These are phyloP conservation scores for Stenotaenia linearis DNA, from an alignment of 2,888 invertebrate genomes.

Conservation along the genomic window DNA sequence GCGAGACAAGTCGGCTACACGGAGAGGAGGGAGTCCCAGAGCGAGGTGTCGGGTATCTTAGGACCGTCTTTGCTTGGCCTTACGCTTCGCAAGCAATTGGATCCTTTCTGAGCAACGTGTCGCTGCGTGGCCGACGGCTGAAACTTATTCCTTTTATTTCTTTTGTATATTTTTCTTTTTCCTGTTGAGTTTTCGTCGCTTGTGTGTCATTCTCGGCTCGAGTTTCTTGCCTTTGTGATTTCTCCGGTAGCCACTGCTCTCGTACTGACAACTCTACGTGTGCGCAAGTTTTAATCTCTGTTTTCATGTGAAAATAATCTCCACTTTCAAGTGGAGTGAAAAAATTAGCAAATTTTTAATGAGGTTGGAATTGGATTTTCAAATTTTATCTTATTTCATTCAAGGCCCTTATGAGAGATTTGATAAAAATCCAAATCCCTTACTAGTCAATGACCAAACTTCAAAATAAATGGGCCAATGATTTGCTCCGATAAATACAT, in stretches of 20 bases:
- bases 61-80: background rate
- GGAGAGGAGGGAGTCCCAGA: background rate
- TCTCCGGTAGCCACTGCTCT: background rate
- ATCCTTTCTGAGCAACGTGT: background rate
- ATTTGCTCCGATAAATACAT: background rate
- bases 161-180: conserved; percentile 4
- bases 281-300: background rate
- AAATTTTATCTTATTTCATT: no score
- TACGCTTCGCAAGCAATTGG: background rate
- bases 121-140: background rate
- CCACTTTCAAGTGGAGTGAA: no score
- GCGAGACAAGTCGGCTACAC: background rate
- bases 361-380: no score
- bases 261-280: no score
- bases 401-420: no score
- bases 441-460: no score
- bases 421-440: no score
- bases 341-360: no score
- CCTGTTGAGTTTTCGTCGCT: background rate
- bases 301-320: background rate
- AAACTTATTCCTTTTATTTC: background rate
- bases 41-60: background rate
- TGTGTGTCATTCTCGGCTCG: background rate
- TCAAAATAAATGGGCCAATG: background rate
- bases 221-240: conserved; percentile 5